Evolutionary conservation across 2,113 vertebrate species (phyloP).

Genomic region (Notarius quadriscutis): DNA sequence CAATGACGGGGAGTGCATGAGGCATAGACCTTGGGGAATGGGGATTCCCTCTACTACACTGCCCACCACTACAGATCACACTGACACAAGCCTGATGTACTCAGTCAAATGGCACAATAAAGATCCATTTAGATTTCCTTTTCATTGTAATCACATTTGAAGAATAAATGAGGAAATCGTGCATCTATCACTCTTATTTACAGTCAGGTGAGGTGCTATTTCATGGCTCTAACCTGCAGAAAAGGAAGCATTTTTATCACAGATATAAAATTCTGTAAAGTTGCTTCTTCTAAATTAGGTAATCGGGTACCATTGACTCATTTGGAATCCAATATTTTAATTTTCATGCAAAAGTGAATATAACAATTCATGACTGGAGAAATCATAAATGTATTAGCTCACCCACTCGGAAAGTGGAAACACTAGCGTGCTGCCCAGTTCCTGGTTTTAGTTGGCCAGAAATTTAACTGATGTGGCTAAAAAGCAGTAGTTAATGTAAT

Average conservation of each 20-base stretch:
- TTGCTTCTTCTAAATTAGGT: neutral
- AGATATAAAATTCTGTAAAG: neutral
- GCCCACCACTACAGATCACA: slow-evolving; percentile 34
- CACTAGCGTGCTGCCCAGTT: neutral
- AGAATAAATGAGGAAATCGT: neutral
- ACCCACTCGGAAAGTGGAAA: neutral
- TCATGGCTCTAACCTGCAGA: neutral
- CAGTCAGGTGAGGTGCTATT: neutral
- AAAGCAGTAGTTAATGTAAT: neutral
- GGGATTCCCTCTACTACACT: slow-evolving; percentile 51
- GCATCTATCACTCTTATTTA: neutral
- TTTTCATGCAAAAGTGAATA: neutral
- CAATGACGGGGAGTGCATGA: slow-evolving; percentile 61
- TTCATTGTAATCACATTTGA: slow-evolving; percentile 1
- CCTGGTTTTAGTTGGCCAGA: neutral
- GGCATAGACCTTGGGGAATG: slow-evolving; percentile 43
- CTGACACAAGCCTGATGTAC: slow-evolving; percentile 35
- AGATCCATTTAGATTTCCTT: slow-evolving; percentile 25
- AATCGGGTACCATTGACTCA: neutral
- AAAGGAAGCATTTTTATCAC: neutral
- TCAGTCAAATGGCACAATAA: slow-evolving; percentile 18
- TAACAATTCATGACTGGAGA: neutral
- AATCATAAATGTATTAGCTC: neutral
- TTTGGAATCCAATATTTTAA: neutral
- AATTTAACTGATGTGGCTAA: neutral